Conservation (phyloP, 2,888 invertebrate genomes). For the Ornithoptera alexandrae region DNA sequence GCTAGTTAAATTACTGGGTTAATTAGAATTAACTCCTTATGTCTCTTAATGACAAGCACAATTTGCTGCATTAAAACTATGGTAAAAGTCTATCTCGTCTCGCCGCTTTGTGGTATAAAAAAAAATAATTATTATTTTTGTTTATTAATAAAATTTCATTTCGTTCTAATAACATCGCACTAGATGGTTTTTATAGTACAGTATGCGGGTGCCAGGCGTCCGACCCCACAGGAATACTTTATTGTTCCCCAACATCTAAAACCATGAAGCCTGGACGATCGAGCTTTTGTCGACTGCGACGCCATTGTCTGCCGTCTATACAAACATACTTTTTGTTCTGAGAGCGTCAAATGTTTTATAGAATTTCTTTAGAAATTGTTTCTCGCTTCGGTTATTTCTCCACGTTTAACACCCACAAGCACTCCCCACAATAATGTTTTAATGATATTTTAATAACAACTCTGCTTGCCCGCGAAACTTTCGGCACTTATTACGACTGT, state of each 20-base stretch:
- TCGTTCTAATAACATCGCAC: neutral
- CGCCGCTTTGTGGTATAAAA: too few relatives aligned
- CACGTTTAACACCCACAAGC: constrained; percentile 36
- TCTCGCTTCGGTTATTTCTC: constrained; percentile 6
- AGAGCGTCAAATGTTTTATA: constrained; percentile 52
- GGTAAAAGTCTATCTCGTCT: too few relatives aligned
- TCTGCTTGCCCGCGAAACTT: constrained; percentile 62
- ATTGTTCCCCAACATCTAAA: constrained; percentile 61
- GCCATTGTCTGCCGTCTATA: constrained; percentile 64
- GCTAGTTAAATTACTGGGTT: too few relatives aligned
- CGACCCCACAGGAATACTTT: constrained; percentile 65
- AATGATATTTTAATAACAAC: constrained; percentile 63
- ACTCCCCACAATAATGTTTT: constrained; percentile 39
- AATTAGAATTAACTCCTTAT: too few relatives aligned
- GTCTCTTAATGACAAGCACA: too few relatives aligned
- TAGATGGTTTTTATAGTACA: constrained; percentile 40
- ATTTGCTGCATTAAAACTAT: too few relatives aligned
- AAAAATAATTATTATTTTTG: too few relatives aligned
- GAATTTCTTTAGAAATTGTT: constrained; percentile 19
- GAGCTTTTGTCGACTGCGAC: constrained; percentile 62
- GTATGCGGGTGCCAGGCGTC: constrained; percentile 62
- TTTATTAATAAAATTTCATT: neutral
- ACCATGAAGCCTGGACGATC: constrained; percentile 58
- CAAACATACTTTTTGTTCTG: constrained; percentile 57
- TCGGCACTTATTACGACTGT: constrained; percentile 71